These are phyloP conservation scores for Erebia palarica DNA, from an alignment of 2,888 invertebrate species.

Conservation along the genomic window DNA sequence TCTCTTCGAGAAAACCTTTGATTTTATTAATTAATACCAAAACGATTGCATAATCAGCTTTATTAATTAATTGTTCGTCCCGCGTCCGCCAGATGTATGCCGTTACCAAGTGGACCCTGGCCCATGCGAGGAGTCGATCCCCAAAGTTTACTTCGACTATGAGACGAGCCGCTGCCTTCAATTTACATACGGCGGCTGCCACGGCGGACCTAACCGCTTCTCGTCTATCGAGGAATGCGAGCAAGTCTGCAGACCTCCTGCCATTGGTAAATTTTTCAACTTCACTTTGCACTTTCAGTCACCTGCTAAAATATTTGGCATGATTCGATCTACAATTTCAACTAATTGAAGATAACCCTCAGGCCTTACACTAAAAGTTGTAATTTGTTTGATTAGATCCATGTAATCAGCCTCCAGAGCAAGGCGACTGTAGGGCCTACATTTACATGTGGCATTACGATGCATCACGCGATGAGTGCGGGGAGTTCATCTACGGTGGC, in stretches of 20 bases:
- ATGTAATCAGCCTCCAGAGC: slow-evolving; percentile 87
- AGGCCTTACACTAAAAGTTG: neutral
- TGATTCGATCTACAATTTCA: too few relatives aligned
- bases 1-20: too few relatives aligned
- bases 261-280: neutral
- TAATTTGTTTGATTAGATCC: slow-evolving; percentile 53
- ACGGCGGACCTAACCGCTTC: slow-evolving; percentile 93
- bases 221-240: slow-evolving; percentile 85
- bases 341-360: too few relatives aligned
- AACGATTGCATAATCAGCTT: slow-evolving; percentile 22
- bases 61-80: too few relatives aligned
- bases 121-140: slow-evolving; percentile 84
- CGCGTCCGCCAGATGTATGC: slow-evolving; percentile 80
- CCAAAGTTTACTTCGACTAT: slow-evolving; percentile 87
- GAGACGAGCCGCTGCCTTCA: slow-evolving; percentile 83
- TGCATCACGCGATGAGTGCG: slow-evolving; percentile 83
- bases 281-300: neutral
- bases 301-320: too few relatives aligned
- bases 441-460: slow-evolving; percentile 92
- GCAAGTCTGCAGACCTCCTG: slow-evolving; percentile 50
- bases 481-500: slow-evolving; percentile 93
- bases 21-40: too few relatives aligned
- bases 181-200: slow-evolving; percentile 92
- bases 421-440: slow-evolving; percentile 89
- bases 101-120: slow-evolving; percentile 86